Base-by-base conservation (phyloP, 2,888 invertebrate genomes). In the Drymonia ruficornis region DNA sequence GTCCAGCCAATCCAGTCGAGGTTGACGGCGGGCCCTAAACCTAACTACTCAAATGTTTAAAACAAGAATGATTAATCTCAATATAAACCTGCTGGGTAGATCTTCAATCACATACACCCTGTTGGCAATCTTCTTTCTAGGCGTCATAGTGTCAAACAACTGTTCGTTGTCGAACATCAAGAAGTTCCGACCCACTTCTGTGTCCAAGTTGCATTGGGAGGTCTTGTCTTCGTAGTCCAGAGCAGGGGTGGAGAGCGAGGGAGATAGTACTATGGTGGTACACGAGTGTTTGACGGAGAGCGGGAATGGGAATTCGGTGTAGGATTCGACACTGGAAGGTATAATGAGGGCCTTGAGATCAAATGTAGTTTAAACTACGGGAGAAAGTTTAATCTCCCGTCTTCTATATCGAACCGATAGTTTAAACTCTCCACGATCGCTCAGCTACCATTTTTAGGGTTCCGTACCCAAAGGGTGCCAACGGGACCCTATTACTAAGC, bases 51-150 rank as follows among this genome's bases (percentile, higher is more conserved):
- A 36, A 8, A 23, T 34, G 2, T 11, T 19, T 23, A 4, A 23
- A 62, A 61, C 12, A 18, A 23, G 7, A 23, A 23, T 2, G 4
- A 23, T 44, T 9, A 47, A 11, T 16, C 16, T 40, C 40, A 40
- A n/a, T 16, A 11, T 19, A 38, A n/a, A 92, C 91, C 91, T 91
- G 86, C 81, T 82, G 53, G 69, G 71, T 34, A 91, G 84, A 70
- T 92, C 89, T 72, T 84, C 91, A 49, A 92, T 87, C 18, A 81
- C 77, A 79, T 92, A 92, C 12, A 86, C 83, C 49, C 67, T 80
- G 60, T 74, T 75, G 13, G 61, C 45, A 15, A 68, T 49, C 55
- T 64, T 74, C 43, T 80, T 77, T 7, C 85, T 70, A 1, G 91
- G 86, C 46, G 72, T 56, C 38, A 87, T 34, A 0, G 88, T 61